Evolutionary conservation across 1,140 invertebrate species (phyloP), one percentile per base, ranked within the genome.

Genomic region (Solenopsis fugax): DNA sequence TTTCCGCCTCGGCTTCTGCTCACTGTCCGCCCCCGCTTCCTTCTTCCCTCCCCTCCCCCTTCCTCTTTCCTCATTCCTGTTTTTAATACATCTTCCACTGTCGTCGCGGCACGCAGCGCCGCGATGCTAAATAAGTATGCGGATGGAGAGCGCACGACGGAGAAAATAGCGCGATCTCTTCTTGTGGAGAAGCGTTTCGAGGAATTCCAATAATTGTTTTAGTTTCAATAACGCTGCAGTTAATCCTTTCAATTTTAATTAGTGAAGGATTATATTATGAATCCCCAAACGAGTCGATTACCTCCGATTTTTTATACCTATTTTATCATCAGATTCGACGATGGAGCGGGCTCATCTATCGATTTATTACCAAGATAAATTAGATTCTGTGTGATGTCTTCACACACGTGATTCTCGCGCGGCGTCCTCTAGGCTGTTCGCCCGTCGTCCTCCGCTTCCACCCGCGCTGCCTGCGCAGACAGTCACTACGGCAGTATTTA

Each of bases 401-500:
- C 16, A n/a, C 29, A 29, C 29, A 29, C 29, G 29, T 60, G 50
- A 52, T 54, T 64, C 21, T 56, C 71, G 45, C 34, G 2, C 72
- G 60, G 34, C n/a, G 73, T 81, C 13, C 29, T 41, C 7, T 41
- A 24, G 48, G 45, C 65, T 56, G 18, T 21, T 75, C 69, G 52
- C 45, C 72, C 56, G 50, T 78, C 56, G 50, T 69, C 37, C 58
- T 65, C 62, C 12, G 34, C 41, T 37, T 84, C 56, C 85, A 87
- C 58, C 72, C 87, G n/a, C 29, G 6, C n/a, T 41, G 60, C 56
- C 0, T 73, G 65, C 52, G 65, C 58, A 84, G 88, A 89, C 80
- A 77, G 73, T 76, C 45, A 82, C 69, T 82, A 72, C 75, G 87
- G 86, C 85, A 92, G 92, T 93, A 95, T 95, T 94, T 94, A 94